These are phyloP conservation scores for Rhodeus uyekii DNA, from an alignment of 2,797 vertebrate species.

Conservation along the genomic window DNA sequence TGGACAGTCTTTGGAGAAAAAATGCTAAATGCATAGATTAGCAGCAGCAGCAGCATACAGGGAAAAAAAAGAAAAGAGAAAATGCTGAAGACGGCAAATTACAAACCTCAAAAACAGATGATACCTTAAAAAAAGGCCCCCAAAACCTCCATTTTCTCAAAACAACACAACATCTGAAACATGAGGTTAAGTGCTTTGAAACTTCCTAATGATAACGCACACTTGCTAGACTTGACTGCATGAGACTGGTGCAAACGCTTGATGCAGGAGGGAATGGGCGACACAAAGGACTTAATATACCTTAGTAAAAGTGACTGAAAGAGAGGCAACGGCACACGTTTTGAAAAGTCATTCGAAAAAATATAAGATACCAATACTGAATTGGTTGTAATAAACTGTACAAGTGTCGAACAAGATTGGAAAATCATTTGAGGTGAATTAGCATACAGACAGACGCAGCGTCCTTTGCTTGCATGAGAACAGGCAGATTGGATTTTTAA, in stretches of 20 bases:
- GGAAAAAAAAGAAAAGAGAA: constrained; percentile 34
- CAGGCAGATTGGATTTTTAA: constrained; percentile 15
- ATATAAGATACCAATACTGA: constrained; percentile 71
- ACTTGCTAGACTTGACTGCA: constrained; percentile 23
- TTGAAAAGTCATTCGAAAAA: constrained; percentile 42
- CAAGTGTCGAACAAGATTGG: constrained; percentile 65
- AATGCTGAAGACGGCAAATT: constrained; percentile 62
- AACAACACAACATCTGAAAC: constrained; percentile 58
- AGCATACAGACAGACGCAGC: constrained; percentile 57
- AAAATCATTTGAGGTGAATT: constrained; percentile 66
- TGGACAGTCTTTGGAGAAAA: constrained; percentile 79
- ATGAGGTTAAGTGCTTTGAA: constrained; percentile 79
- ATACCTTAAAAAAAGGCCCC: constrained; percentile 53
- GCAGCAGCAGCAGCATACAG: constrained; percentile 68
- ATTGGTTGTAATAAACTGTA: constrained; percentile 67
- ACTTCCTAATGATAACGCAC: constrained; percentile 61
- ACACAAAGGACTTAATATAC: constrained; percentile 39
- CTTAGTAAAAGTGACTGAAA: constrained; percentile 51
- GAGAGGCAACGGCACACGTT: constrained; percentile 70
- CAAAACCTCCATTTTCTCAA: constrained; percentile 10
- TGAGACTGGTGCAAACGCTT: background rate
- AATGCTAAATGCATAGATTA: constrained; percentile 79
- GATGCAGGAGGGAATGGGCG: constrained; percentile 40
- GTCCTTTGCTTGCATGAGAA: background rate
- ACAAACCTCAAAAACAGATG: constrained; percentile 46